phyloP scores from a whole-genome alignment of 2,888 invertebrate species.

The Willowsia nigromaculata region DNA sequence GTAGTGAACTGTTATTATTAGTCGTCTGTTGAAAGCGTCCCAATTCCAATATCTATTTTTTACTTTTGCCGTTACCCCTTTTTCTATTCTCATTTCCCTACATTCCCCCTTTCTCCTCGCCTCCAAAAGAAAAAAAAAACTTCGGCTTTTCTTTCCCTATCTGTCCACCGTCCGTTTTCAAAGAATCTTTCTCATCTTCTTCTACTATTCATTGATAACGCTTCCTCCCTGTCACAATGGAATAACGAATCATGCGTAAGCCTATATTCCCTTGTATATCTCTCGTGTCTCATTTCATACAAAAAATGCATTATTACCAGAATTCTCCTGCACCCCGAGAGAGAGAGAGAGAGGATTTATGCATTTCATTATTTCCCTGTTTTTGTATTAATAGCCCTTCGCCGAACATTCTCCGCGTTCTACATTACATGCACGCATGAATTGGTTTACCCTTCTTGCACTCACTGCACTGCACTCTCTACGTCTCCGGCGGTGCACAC shows the following conservation, averaged over 20 bases:
- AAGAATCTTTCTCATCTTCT: too few relatives aligned
- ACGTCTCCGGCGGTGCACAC: not conserved
- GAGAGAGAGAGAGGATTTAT: constrained; percentile 48
- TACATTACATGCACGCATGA: constrained; percentile 4
- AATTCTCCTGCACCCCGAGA: not conserved
- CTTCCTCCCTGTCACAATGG: not conserved
- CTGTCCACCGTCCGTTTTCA: not conserved
- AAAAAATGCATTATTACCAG: constrained; percentile 5
- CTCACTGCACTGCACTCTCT: not conserved
- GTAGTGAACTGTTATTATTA: not conserved
- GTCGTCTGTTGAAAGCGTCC: not conserved
- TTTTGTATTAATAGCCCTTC: constrained; percentile 56
- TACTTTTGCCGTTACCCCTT: not conserved
- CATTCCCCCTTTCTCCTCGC: not conserved
- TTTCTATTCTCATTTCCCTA: not conserved
- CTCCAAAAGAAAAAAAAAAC: not conserved
- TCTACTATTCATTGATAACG: constrained; percentile 2
- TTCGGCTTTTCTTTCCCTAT: not conserved
- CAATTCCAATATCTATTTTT: constrained; percentile 28
- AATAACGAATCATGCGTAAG: not conserved
- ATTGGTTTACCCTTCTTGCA: constrained; percentile 23
- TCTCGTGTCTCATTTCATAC: not conserved
- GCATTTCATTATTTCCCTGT: constrained; percentile 58
- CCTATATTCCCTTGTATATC: not conserved
- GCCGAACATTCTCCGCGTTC: not conserved